Conservation (phyloP, 2,797 vertebrate species). For the Chiloscyllium punctatum region DNA sequence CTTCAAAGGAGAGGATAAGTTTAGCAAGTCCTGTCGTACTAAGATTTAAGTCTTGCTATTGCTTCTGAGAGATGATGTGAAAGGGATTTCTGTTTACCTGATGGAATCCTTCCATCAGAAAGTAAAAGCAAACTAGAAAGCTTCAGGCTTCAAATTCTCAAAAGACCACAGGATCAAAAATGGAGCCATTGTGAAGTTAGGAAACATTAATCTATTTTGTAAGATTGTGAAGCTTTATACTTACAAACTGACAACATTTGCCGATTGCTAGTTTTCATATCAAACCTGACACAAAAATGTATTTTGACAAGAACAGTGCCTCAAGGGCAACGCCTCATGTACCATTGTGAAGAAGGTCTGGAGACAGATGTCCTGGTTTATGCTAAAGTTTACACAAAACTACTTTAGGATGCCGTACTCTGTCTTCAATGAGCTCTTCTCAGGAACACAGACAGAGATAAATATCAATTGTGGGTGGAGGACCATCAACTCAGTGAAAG, state of each 20-base stretch:
- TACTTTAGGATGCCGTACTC: no score
- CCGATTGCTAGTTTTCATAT: neutral
- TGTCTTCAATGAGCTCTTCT: no score
- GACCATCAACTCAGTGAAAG: no score
- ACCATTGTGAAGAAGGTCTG: no score
- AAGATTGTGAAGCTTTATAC: neutral
- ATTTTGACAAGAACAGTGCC: neutral
- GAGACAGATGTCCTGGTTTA: no score
- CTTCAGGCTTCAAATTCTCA: neutral
- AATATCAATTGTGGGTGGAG: no score
- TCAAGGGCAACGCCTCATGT: neutral
- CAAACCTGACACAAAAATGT: neutral
- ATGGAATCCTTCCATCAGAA: neutral
- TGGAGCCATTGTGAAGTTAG: neutral
- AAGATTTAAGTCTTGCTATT: neutral
- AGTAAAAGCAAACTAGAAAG: neutral
- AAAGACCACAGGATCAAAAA: neutral
- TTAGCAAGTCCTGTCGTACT: neutral
- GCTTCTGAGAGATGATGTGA: slow-evolving; percentile 26
- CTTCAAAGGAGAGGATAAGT: neutral
- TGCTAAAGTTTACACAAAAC: no score
- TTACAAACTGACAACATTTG: neutral
- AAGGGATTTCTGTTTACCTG: neutral
- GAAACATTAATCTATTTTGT: neutral
- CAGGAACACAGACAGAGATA: no score